Evolutionary conservation across 2,888 invertebrate species (phyloP).

Genomic region (Malthinus seriepunctatus): DNA sequence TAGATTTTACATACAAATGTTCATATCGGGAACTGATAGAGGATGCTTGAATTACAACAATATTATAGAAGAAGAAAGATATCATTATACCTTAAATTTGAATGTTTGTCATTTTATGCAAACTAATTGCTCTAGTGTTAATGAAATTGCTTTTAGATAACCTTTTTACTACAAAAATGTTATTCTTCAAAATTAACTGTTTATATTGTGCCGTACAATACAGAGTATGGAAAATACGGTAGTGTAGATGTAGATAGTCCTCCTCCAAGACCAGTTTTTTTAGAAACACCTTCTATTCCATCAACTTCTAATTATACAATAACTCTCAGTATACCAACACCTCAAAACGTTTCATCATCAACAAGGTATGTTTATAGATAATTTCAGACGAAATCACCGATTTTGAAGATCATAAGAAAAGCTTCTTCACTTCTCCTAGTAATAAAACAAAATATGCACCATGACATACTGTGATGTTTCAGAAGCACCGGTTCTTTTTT

Average conservation of each 20-base stretch:
- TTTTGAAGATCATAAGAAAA: no score
- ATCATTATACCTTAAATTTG: slow-evolving; percentile 6
- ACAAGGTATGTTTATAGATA: no score
- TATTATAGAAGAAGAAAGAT: slow-evolving; percentile 21
- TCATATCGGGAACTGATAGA: background rate
- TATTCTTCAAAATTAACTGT: slow-evolving; percentile 11
- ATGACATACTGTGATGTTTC: no score
- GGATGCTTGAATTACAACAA: background rate
- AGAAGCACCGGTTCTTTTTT: no score
- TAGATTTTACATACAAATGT: background rate
- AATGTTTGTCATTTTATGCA: no score
- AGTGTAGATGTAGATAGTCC: slow-evolving; percentile 8
- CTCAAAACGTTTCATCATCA: no score
- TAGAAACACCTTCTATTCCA: background rate
- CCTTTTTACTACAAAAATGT: background rate
- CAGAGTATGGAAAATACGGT: background rate
- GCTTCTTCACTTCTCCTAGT: no score
- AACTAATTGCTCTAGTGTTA: background rate
- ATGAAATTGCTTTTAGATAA: slow-evolving; percentile 8
- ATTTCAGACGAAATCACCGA: no score
- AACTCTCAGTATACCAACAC: slow-evolving; percentile 7
- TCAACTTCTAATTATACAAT: slow-evolving; percentile 16
- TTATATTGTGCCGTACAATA: background rate
- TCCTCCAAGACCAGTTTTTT: slow-evolving; percentile 9
- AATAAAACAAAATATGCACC: no score